Evolutionary conservation across 2,797 vertebrate genomes (phyloP), one percentile per base, ranked within the genome.

Genomic region (Phoebastria nigripes): DNA sequence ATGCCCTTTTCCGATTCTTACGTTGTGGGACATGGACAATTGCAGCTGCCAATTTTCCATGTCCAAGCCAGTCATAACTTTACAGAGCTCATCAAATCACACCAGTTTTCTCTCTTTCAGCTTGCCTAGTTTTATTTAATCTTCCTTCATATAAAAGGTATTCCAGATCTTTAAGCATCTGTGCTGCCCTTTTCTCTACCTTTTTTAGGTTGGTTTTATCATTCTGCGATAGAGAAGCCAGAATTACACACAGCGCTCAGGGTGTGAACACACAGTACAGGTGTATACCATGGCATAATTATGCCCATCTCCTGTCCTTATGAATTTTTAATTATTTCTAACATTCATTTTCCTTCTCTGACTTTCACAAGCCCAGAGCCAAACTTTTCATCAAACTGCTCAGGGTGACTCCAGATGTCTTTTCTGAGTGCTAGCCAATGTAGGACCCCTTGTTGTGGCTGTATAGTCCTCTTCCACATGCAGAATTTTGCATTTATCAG

Each of bases 201-300:
- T 35, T 49, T 55, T 70, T 82, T 33, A 26, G 18, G 15, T 37
- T 80, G 15, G 28, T 46, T 85, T 89, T 66, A 46, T 37, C 20
- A 35, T 65, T 73, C 21, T 58, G 35, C 0, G 0, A 1, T 44
- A 61, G 19, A 81, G n/a, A 56, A 71, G 46, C 18, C 26, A 61
- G 69, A 69, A 61, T 61, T 67, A 21, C 5, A 4, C 21, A 42
- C 8, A 49, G 26, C 33, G 33, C 9, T 82, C 1, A 0, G 15
- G 6, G 3, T 42, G 2, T 52, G 37, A 87, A 42, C 0, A 1
- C 26, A 19, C 18, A 41, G 37, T 46, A n/a, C 9, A 21, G 21
- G 15, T 58, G 8, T 25, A 24, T 42, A 35, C 29, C 8, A 2
- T 29, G 24, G 25, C 21, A 12, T 73, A 42, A 22, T 55, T 63